Base-by-base conservation (phyloP, 1,140 invertebrate genomes). In the Bombyx mandarina region DNA sequence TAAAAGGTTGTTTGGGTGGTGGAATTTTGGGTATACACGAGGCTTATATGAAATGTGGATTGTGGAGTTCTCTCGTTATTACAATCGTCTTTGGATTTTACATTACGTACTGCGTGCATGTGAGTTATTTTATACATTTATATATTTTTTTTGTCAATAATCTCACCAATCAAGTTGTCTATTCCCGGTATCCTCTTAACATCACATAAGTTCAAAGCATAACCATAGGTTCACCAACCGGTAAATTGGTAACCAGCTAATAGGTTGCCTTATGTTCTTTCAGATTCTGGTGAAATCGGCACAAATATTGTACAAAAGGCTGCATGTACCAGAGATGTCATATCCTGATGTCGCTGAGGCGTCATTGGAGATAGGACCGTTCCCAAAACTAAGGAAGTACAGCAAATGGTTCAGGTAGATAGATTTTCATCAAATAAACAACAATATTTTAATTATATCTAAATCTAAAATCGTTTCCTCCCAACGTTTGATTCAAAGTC, bases 281-380 rank as follows among this genome's bases (percentile, higher is more conserved):
- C 62, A 84, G 81, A 66, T 79, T 26, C 61, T 84, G 53, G 72
- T 81, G 6, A 50, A 51, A 10, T 79, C 76, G 46, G 75, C 77
- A 6, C 80, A 83, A 54, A 63, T 67, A 7, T 55, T 86, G 12
- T 81, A 77, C 52, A 71, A 57, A 54, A 68, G 80, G 54, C 75
- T 75, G 10, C 65, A 72, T 46, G 57, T 80, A 1, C 60, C 79
- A 0, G 60, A 54, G 2, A 75, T 85, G 79, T 75, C 73, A 0
- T 85, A 85, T 45, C 76, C 82, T 0, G 82, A 85, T 7, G 67
- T 85, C 0, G 82, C 77, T 0, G 80, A 85, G 56, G 75, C 72
- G 1, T 61, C 74, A 0, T 44, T 79, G 42, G 67, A 73, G 65
- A 62, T 71, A 3, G 75, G 75, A 35, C 77, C 77, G 0, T 80